Base-by-base conservation (phyloP, 2,888 invertebrate genomes). In the Trimorus sp. region DNA sequence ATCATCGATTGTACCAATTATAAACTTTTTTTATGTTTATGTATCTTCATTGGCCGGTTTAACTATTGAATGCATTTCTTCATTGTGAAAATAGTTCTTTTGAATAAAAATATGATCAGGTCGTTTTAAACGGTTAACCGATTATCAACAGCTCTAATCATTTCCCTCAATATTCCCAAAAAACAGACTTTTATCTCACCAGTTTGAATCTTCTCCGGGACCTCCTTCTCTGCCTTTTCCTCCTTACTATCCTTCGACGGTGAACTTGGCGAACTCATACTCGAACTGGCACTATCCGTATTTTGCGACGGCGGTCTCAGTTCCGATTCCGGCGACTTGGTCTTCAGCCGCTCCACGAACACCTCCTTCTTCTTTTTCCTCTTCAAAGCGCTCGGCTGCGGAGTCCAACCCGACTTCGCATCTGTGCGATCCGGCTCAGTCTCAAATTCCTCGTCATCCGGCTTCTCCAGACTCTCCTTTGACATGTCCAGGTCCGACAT, bases 221-320 rank as follows among this genome's bases (percentile, higher is more conserved):
- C 85, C 79, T 91, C 91, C 78, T 90, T 90, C 37, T 91, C 90
- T 40, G 90, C 91, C 74, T 91, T 91, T 84, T 91, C 90, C 66
- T 91, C 90, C 62, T 90, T 91, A 76, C 90, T 91, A 74, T 91
- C 90, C 80, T 90, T 90, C 14, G 90, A 91, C 36, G 90, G 89
- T 49, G 90, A 91, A 86, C 90, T 91, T 12, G 90, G 90, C 42
- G 91, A 90, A 78, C 90, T 91, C 89, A 90, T 90, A 78, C 90
- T 90, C 53, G 91, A 90, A 45, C 89, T 90, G 49, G 89, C 89
- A 80, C 90, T 91, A 68, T 90, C 90, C 3, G 89, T 89, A 68
- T 88, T 88, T 48, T 85, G 87, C 8, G 90, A 89, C 12, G 89
- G 86, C 75, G 90, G 89, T 83, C 90, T 87, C 53, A 90, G 73